Percentiles rank a stretch among this genome's conserved stretches.
Conservation (phyloP, 2,113 vertebrate species). For the Etheostoma spectabile region DNA sequence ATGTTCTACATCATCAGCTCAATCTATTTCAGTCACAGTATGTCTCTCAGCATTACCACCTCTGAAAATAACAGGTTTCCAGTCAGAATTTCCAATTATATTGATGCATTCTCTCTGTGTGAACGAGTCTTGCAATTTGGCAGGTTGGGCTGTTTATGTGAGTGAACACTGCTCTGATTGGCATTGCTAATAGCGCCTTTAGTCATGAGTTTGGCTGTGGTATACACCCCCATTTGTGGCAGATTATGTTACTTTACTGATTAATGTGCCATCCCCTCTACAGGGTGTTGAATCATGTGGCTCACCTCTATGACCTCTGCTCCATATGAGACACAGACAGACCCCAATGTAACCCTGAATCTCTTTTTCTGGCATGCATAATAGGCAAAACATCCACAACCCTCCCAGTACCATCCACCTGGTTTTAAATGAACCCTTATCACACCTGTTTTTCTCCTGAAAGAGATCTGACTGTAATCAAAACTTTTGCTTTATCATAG, state of each 20-base stretch:
- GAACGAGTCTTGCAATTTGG: conserved; percentile 58
- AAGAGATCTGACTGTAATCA: conserved; percentile 10
- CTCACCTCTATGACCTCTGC: conserved; percentile 56
- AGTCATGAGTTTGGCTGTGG: conserved; percentile 60
- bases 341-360: conserved; percentile 30
- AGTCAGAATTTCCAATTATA: conserved; percentile 59
- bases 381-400: conserved; percentile 18
- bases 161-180: conserved; percentile 65
- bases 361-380: conserved; percentile 35
- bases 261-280: conserved; percentile 58
- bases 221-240: conserved; percentile 54
- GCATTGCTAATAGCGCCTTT: conserved; percentile 60
- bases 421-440: conserved; percentile 27
- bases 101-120: conserved; percentile 54
- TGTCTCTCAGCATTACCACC: conserved; percentile 42
- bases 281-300: conserved; percentile 52
- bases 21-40: conserved; percentile 54
- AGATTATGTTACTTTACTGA: conserved; percentile 67
- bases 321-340: conserved; percentile 43
- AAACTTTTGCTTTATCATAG: neutral
- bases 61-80: conserved; percentile 59
- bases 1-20: conserved; percentile 57
- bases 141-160: conserved; percentile 56
- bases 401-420: conserved; percentile 18
- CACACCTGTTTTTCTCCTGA: neutral